phyloP scores from a whole-genome alignment of 2,888 invertebrate genomes.

The Caradrina clavipalpis region DNA sequence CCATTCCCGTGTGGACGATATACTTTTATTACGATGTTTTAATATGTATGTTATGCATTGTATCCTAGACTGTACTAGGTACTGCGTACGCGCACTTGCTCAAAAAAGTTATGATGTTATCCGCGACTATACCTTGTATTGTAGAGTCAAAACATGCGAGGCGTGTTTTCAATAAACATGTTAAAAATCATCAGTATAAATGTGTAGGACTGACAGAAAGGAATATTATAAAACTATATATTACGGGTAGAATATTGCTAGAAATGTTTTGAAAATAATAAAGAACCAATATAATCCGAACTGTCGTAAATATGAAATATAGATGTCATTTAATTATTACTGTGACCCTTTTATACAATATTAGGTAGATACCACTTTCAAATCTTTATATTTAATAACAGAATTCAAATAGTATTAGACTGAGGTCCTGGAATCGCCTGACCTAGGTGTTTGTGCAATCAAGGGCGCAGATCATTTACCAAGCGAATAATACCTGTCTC shows the following conservation, averaged over 20 bases:
- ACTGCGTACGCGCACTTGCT: constrained; percentile 2
- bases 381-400: constrained; percentile 21
- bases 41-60: too few relatives aligned
- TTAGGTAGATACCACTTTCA: constrained; percentile 23
- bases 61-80: too few relatives aligned
- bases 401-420: neutral
- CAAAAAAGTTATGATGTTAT: neutral
- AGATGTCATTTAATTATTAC: constrained; percentile 3
- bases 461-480: too few relatives aligned
- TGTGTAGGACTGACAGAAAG: constrained; percentile 46
- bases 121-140: neutral
- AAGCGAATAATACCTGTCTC: too few relatives aligned
- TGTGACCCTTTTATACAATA: constrained; percentile 11
- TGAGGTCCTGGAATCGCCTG: neutral
- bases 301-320: constrained; percentile 12
- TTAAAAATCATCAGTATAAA: constrained; percentile 10
- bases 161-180: neutral
- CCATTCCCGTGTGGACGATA: too few relatives aligned
- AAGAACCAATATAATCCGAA: constrained; percentile 47
- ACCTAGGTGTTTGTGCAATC: too few relatives aligned
- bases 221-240: constrained; percentile 24
- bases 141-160: neutral
- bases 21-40: neutral
- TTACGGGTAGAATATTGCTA: constrained; percentile 38
- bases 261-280: constrained; percentile 37